Evolutionary conservation across 2,797 vertebrate genomes (phyloP), one percentile per base, ranked within the genome.

Genomic region (Acridotheres tristis): DNA sequence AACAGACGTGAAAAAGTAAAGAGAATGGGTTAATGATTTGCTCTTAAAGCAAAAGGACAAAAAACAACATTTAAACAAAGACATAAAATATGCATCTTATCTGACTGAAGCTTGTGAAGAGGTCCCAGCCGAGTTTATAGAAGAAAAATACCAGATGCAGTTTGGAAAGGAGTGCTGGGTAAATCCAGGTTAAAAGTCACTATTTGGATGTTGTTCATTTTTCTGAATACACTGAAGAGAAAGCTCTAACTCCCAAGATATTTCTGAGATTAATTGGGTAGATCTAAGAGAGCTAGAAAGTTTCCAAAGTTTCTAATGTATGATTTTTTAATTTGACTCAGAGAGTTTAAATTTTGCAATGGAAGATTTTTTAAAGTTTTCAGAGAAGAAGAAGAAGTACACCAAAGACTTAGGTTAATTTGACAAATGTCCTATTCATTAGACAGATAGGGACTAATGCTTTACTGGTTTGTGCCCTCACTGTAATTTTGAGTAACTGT

Each of bases 251-350:
- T 93, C 79, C 65, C 68, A 88, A 48, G 73, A 38, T 69, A 65
- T 69, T 95, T 94, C 76, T 90, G 68, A 96, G 58, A 90, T 92
- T 83, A 92, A 94, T 86, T 91, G 30, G 2, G 22, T 83, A 80
- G 62, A 81, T 88, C 69, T 86, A 72, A 88, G 58, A 81, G 20
- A 62, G n/a, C 21, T 72, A 94, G 36, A 84, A 95, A 81, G 7
- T 77, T 91, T 95, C 58, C 69, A 68, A 67, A 51, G 30, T 85
- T 81, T 73, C 18, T 73, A 91, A 93, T 84, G 34, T 38, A 73
- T 81, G 27, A 43, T 62, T 51, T 94, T 93, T 19, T 7, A 78
- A 95, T 91, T 86, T 93, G 47, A 10, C 32, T 76, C 86, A 62
- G 62, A 86, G 72, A 81, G 19, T 78, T 88, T 86, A 88, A 91